These are phyloP conservation scores for Pelagia noctiluca DNA, from an alignment of 30 jellyfish, hydroid and myxozoan genomes.

Conservation along the genomic window DNA sequence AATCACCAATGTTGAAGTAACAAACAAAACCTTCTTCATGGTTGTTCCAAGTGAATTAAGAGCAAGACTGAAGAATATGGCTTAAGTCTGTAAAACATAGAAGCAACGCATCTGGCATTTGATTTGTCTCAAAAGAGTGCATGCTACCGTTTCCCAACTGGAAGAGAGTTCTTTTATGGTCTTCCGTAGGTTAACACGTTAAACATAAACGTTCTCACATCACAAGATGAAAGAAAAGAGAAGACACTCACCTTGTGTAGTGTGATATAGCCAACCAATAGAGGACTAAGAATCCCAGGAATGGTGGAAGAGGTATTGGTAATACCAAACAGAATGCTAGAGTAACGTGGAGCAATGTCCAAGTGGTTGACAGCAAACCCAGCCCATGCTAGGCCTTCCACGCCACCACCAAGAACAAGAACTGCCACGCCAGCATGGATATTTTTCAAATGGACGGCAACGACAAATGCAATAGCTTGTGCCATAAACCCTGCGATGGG, in stretches of 20 bases:
- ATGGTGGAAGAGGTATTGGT: constrained; percentile 93
- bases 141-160: too few relatives aligned
- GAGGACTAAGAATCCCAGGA: constrained; percentile 89
- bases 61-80: too few relatives aligned
- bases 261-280: constrained; percentile 85
- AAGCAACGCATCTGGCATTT: too few relatives aligned
- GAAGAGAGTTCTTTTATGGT: too few relatives aligned
- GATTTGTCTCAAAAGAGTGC: too few relatives aligned
- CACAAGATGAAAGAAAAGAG: not conserved
- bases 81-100: too few relatives aligned
- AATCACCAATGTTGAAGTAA: too few relatives aligned
- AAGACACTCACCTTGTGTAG: constrained; percentile 54
- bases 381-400: constrained; percentile 96
- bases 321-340: constrained; percentile 91
- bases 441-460: constrained; percentile 53
- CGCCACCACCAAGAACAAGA: constrained; percentile 86
- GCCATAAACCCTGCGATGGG: constrained; percentile 67
- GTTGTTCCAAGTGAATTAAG: too few relatives aligned
- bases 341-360: constrained; percentile 94
- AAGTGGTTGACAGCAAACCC: constrained; percentile 97
- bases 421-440: constrained; percentile 68
- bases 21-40: too few relatives aligned
- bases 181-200: too few relatives aligned
- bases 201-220: too few relatives aligned
- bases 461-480: constrained; percentile 79